Base-by-base conservation (phyloP, 2,797 vertebrate species). In the Micropoecilia bifurca region DNA sequence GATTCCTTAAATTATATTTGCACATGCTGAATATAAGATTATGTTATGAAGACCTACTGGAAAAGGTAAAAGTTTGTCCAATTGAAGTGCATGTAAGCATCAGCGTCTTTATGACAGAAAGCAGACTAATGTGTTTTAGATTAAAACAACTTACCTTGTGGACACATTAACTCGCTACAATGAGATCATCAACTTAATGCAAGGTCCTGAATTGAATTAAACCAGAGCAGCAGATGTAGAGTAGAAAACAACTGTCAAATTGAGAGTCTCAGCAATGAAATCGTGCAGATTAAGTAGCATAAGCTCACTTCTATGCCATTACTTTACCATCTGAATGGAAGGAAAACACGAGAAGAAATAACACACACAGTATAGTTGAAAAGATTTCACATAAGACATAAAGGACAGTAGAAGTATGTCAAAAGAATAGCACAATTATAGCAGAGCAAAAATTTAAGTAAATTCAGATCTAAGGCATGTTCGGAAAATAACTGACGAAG, bases 151-250 rank as follows among this genome's bases (percentile, higher is more conserved):
- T 10, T n/a, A 68, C 30, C 50, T 48, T 25, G 16, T 14, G 2
- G 71, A 78, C 45, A 78, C 25, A 33, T 63, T 78, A 45, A 45
- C 47, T 39, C 22, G 61, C 18, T 85, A 43, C 25, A 72, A 59
- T 68, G 36, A 63, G 69, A 71, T 46, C 18, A 80, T 63, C 30
- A 66, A 80, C 50, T 16, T 3, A n/a, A 45, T 57, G 30, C 39
- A 77, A 39, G 41, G 25, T 48, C 14, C 9, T 46, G 18, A 73
- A 45, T 78, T 13, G 3, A 68, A 78, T 8, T 43, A 16, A 48
- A 71, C 28, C 47, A 61, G 12, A 53, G 22, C 10, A 47, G 75
- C 63, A 28, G 39, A 2, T 71, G 41, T n/a, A 13, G 68, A 43
- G 66, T n/a, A 45, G 41, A 41, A 71, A 43, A 28, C n/a, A 41